Base-by-base conservation (phyloP, 2,888 invertebrate genomes). In the Helobdella robusta region DNA sequence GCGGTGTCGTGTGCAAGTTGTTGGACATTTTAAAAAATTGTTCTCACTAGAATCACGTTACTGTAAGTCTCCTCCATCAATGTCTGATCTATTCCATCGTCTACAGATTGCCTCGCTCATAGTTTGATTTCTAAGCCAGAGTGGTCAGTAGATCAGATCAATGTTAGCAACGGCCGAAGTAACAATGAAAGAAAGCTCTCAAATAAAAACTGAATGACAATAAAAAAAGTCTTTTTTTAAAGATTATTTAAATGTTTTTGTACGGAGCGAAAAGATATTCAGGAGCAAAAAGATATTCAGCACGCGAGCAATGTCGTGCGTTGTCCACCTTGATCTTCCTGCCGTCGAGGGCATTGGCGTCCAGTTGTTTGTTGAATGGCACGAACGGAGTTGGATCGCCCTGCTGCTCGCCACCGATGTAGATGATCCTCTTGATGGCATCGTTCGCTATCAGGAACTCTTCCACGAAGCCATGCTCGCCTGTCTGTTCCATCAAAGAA, bases 261-360 rank as follows among this genome's bases (percentile, higher is more conserved):
- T 40, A 40, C 40, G 8, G 40, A 11, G 40, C 11, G 40, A 40
- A 40, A 40, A 40, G 44, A 40, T 8, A 40, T 40, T 8, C 8
- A 15, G 44, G n/a, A n/a, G n/a, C n/a, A 40, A 40, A 40, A 40
- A 40, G 15, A 40, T 15, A 40, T 40, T 40, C n/a, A 56, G 5
- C 6, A 30, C 3, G 6, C 25, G 4, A 56, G 20, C 44, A 23
- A n/a, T 48, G 48, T 44, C 44, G 44, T n/a, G n/a, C n/a, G n/a
- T n/a, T n/a, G 1, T 28, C 18, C 11, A 65, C 65, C 60, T 65
- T 65, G 65, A 65, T 60, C 25, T 30, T 18, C 30, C 65, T 59
- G 5, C 60, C 65, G 15, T 65, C 65, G 0, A 65, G 36, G 6
- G 65, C 46, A 8, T 30, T 23, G 6, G 60, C 52, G 1, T 65